Conservation (phyloP, 2,888 invertebrate species). For the Malthinus flaveolus region DNA sequence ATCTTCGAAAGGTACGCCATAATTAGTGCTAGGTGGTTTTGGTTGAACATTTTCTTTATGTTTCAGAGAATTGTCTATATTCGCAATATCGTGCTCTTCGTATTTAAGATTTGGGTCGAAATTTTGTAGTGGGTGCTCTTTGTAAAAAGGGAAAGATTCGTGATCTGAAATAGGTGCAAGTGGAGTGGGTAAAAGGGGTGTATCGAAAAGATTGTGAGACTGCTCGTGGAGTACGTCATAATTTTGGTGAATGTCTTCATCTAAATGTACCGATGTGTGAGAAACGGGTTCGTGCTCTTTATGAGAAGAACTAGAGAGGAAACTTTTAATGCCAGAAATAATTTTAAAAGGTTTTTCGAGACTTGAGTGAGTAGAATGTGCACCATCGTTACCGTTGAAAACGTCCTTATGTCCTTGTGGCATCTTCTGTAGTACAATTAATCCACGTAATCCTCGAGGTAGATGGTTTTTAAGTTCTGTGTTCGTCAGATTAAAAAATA, state of each 20-base stretch:
- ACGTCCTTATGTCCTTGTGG: conserved; percentile 26
- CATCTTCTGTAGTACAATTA: conserved; percentile 51
- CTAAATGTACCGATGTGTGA: neutral
- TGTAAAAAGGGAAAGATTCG: neutral
- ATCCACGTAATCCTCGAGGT: conserved; percentile 43
- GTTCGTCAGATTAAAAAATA: conserved; percentile 37
- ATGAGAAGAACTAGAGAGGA: neutral
- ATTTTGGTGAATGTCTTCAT: neutral
- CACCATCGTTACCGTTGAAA: conserved; percentile 21
- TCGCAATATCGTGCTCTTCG: neutral
- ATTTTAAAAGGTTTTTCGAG: neutral
- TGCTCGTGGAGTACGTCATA: too few species aligned
- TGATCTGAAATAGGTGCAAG: neutral
- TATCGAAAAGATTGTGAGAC: too few species aligned
- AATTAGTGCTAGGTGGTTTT: neutral
- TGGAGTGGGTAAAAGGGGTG: neutral
- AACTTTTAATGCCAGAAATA: neutral
- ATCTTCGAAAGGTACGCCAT: neutral
- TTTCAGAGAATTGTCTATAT: neutral
- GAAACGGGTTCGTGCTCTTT: neutral
- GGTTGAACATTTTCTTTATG: neutral
- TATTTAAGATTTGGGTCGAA: neutral
- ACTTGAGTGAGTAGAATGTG: neutral
- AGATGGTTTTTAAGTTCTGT: conserved; percentile 41
- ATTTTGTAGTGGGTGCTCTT: neutral